phyloP scores from a whole-genome alignment of 2,797 vertebrate genomes.

The Lepus townsendii region DNA sequence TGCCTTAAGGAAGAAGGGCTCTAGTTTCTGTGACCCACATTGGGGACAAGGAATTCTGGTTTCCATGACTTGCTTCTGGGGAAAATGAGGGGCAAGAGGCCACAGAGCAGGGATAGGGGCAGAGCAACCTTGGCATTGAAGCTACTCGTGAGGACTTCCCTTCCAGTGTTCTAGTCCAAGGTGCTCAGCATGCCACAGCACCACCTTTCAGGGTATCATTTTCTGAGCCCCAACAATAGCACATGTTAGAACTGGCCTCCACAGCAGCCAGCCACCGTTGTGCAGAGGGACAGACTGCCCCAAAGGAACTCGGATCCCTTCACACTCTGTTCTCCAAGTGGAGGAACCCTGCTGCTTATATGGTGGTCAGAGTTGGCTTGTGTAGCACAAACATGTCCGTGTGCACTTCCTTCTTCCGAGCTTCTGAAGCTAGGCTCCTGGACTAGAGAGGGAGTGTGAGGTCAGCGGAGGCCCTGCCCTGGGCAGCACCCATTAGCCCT shows the following conservation, averaged over 20 bases:
- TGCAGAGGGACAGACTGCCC: neutral
- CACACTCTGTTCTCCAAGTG: neutral
- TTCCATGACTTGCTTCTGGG: neutral
- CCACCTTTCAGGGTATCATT: neutral
- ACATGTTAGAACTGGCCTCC: neutral
- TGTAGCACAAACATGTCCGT: neutral
- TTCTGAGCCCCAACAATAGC: neutral
- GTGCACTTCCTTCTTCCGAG: neutral
- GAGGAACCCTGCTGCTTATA: neutral
- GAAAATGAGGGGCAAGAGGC: neutral
- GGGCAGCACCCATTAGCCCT: neutral
- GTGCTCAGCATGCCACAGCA: neutral
- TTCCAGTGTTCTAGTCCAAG: neutral
- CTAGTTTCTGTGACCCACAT: neutral
- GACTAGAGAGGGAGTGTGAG: neutral
- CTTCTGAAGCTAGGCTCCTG: neutral
- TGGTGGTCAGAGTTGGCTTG: no score
- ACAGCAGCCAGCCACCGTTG: neutral
- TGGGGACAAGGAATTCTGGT: neutral
- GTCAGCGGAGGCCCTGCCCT: neutral
- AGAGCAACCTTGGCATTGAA: neutral
- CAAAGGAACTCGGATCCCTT: neutral
- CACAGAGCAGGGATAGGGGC: neutral
- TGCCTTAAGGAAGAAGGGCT: neutral
- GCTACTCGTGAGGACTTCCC: neutral